phyloP scores from a whole-genome alignment of 1,140 invertebrate genomes.

The Bursaphelenchus mucronatus region DNA sequence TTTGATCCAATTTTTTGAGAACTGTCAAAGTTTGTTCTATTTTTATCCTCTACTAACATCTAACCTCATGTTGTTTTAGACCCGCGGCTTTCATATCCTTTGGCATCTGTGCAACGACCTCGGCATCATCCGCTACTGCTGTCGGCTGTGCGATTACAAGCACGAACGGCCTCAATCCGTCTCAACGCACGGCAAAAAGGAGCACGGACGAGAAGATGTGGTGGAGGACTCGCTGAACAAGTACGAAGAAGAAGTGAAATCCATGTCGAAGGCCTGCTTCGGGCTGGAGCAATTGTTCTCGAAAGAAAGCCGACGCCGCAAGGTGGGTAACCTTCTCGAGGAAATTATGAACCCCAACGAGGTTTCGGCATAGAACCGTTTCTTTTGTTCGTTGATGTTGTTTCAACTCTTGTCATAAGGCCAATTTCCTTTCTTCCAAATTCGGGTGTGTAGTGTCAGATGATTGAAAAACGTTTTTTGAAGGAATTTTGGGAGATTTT shows the following conservation, averaged over 20 bases:
- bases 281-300: slow-evolving; percentile 50
- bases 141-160: slow-evolving; percentile 50
- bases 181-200: slow-evolving; percentile 46
- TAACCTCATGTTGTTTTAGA: slow-evolving; percentile 30
- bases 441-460: slow-evolving; percentile 2
- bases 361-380: no score
- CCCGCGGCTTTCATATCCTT: slow-evolving; percentile 58
- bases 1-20: slow-evolving; percentile 1
- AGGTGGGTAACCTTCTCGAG: neutral
- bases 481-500: no score
- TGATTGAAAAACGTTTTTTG: neutral
- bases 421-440: slow-evolving; percentile 4
- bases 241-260: slow-evolving; percentile 53
- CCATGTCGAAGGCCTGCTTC: slow-evolving; percentile 56
- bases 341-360: no score
- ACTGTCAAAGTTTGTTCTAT: neutral
- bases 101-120: slow-evolving; percentile 55
- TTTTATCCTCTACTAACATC: neutral
- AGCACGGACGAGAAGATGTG: slow-evolving; percentile 45
- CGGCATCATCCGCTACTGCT: slow-evolving; percentile 54
- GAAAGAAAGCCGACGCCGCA: slow-evolving; percentile 34
- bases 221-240: slow-evolving; percentile 46
- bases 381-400: neutral
- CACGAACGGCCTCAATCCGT: slow-evolving; percentile 57
- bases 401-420: slow-evolving; percentile 1